Evolutionary conservation across 2,113 vertebrate genomes (phyloP).

Genomic region (Bothrops jararaca): DNA sequence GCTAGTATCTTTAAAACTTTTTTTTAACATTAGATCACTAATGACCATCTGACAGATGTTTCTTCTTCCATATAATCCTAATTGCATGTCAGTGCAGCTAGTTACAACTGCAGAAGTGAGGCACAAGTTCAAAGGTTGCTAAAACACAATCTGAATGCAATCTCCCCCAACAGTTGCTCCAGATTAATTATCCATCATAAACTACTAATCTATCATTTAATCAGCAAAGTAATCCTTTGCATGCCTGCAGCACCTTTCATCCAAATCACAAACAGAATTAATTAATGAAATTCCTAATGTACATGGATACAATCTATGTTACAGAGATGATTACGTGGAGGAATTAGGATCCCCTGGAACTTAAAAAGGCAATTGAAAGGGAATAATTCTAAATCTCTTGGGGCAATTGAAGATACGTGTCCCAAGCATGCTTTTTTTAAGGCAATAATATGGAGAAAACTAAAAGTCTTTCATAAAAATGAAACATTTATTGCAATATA

Average conservation of each 20-base stretch:
- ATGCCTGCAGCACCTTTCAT: not conserved
- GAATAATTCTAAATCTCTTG: not conserved
- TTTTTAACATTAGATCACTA: slow-evolving; percentile 60
- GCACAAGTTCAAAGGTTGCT: slow-evolving; percentile 29
- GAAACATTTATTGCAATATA: not conserved
- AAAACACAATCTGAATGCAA: not conserved
- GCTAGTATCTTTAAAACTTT: slow-evolving; percentile 63
- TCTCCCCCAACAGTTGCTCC: not conserved
- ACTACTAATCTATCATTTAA: slow-evolving; percentile 24
- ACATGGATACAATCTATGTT: slow-evolving; percentile 24
- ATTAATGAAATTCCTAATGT: slow-evolving; percentile 13
- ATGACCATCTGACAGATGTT: slow-evolving; percentile 54
- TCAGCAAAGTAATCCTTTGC: not conserved
- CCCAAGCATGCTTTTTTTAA: no score
- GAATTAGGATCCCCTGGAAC: not conserved
- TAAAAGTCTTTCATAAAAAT: not conserved
- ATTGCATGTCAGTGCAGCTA: slow-evolving; percentile 49
- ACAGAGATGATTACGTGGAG: not conserved
- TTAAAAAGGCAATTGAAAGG: not conserved
- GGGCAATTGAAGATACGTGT: not conserved
- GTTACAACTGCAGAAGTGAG: slow-evolving; percentile 35
- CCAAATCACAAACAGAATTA: slow-evolving; percentile 7
- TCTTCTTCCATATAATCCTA: slow-evolving; percentile 45
- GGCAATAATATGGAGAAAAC: not conserved
- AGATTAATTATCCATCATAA: slow-evolving; percentile 10